A percentile compares a stretch with the other conserved stretches of the same genome.
These are phyloP conservation scores for Pteronura brasiliensis DNA, from an alignment of 2,113 vertebrate species.

Conservation along the genomic window DNA sequence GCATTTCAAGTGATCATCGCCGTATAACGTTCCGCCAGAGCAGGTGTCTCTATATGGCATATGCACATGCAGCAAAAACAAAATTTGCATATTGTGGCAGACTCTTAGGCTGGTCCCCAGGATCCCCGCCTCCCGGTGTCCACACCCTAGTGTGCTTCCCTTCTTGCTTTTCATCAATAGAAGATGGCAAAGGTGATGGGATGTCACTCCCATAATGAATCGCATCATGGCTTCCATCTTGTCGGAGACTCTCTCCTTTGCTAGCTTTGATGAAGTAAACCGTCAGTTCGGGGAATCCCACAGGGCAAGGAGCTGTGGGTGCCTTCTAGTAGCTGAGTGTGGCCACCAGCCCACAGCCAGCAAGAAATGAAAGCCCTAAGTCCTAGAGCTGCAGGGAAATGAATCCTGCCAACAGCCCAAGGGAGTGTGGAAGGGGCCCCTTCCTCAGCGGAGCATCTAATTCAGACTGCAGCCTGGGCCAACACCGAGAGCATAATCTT, in stretches of 20 bases:
- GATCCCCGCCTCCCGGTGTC: not conserved
- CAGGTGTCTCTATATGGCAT: not conserved
- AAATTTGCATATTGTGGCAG: not conserved
- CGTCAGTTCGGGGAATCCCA: not conserved
- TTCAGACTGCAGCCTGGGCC: not conserved
- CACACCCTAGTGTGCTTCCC: accelerated
- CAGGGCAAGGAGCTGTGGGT: not conserved
- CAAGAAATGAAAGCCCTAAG: not conserved
- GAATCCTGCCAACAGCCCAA: not conserved
- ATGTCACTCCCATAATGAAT: not conserved
- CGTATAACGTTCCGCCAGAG: not conserved
- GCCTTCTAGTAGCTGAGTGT: not conserved
- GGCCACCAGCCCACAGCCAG: not conserved
- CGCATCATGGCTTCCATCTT: not conserved
- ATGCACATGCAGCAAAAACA: not conserved
- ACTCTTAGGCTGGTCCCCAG: not conserved
- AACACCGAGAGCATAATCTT: not conserved
- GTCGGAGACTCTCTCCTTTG: not conserved
- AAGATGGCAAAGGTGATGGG: not conserved
- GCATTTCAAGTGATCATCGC: not conserved
- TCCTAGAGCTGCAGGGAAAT: not conserved
- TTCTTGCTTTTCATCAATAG: not conserved
- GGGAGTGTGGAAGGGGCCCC: not conserved
- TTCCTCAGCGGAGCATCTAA: not conserved
- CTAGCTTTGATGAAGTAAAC: not conserved